phyloP scores from a whole-genome alignment of 2,888 invertebrate species.

The Tetanocera ferruginea region DNA sequence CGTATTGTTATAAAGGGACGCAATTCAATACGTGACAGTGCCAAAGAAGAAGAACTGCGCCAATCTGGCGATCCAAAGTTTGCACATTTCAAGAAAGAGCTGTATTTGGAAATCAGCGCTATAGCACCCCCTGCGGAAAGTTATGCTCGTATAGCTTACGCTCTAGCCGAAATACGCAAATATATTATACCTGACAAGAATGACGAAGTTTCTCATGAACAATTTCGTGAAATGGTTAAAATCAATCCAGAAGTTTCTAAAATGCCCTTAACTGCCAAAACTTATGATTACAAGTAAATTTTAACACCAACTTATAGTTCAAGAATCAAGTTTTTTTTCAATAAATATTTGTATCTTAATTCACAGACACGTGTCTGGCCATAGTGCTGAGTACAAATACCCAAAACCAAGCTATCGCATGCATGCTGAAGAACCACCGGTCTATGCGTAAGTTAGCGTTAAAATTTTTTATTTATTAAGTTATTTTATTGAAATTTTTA shows the following conservation, averaged over 20 bases:
- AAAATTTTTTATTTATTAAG: too few relatives aligned
- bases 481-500: too few relatives aligned
- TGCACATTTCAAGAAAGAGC: constrained; percentile 86
- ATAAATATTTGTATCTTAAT: too few relatives aligned
- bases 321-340: not conserved
- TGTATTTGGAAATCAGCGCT: constrained; percentile 90
- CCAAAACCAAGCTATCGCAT: constrained; percentile 57
- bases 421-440: constrained; percentile 31
- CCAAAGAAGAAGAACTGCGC: constrained; percentile 84
- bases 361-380: constrained; percentile 55
- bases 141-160: constrained; percentile 86
- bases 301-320: not conserved
- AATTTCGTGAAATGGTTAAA: constrained; percentile 79
- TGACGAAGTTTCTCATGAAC: constrained; percentile 84
- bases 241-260: constrained; percentile 50
- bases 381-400: constrained; percentile 55
- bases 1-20: constrained; percentile 94
- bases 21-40: constrained; percentile 91
- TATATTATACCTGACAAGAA: constrained; percentile 74
- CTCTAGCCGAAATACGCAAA: constrained; percentile 81
- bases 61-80: constrained; percentile 88
- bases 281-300: constrained; percentile 39
- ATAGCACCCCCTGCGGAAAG: constrained; percentile 88
- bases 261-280: constrained; percentile 20
- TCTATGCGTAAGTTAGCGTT: not conserved